phyloP scores from a whole-genome alignment of 2,797 vertebrate genomes.

The Threskiornis aethiopicus region DNA sequence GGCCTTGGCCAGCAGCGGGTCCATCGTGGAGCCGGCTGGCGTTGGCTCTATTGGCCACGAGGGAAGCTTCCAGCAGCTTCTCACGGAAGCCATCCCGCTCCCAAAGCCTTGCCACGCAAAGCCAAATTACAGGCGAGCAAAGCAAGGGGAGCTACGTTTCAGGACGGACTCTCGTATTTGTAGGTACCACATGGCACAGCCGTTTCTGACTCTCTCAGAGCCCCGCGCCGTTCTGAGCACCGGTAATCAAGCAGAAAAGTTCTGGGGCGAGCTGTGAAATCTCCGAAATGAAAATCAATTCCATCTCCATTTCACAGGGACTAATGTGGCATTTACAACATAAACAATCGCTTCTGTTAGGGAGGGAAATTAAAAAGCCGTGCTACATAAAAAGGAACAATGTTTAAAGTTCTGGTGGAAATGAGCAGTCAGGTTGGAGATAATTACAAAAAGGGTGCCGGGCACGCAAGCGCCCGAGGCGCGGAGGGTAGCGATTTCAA shows the following conservation, averaged over 20 bases:
- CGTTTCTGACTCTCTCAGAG: background rate
- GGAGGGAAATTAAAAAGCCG: conserved; percentile 79
- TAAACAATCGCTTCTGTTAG: conserved; percentile 76
- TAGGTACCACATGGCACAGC: background rate
- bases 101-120: too few relatives aligned
- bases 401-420: conserved; percentile 79
- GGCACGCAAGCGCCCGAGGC: background rate
- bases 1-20: too few relatives aligned
- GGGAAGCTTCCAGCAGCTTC: too few relatives aligned
- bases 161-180: background rate
- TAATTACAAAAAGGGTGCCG: conserved; percentile 44
- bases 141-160: background rate
- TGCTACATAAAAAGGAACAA: conserved; percentile 76
- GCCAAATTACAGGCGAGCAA: background rate
- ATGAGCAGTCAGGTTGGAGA: conserved; percentile 61
- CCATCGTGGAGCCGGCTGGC: too few relatives aligned
- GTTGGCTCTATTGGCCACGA: too few relatives aligned
- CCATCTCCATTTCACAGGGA: conserved; percentile 75
- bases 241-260: conserved; percentile 72
- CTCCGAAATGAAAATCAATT: conserved; percentile 81
- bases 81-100: too few relatives aligned
- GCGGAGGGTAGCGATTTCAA: background rate
- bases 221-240: conserved; percentile 41
- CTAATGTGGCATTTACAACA: conserved; percentile 81
- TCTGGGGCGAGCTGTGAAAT: conserved; percentile 81